A percentile compares a stretch with the other conserved stretches of the same genome.
These are phyloP conservation scores for Prenolepis imparis DNA, from an alignment of 2,888 invertebrate genomes.

Conservation along the genomic window DNA sequence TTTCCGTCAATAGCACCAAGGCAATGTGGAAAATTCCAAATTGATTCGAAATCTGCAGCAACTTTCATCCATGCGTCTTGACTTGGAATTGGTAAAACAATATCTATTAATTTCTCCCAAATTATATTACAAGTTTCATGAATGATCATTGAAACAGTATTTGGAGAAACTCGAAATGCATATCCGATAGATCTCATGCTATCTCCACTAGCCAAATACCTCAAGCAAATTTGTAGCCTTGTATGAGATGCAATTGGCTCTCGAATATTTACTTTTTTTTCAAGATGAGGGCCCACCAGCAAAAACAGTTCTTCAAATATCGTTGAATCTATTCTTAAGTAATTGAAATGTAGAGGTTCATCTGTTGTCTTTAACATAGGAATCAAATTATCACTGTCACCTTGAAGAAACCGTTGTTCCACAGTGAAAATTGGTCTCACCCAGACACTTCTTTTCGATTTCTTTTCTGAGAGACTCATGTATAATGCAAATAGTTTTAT, in stretches of 20 bases:
- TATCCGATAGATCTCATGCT: neutral
- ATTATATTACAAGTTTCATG: slow-evolving; percentile 15
- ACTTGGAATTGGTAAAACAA: neutral
- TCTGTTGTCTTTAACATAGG: neutral
- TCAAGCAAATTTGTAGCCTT: slow-evolving; percentile 14
- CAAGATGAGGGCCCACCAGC: neutral
- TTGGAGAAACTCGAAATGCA: slow-evolving; percentile 1
- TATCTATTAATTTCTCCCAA: neutral
- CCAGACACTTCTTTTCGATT: neutral
- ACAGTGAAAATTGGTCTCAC: neutral
- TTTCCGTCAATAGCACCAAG: neutral
- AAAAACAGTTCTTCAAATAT: neutral
- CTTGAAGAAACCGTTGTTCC: neutral
- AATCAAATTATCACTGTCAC: slow-evolving; percentile 3
- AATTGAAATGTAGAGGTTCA: slow-evolving; percentile 7
- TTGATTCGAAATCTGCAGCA: slow-evolving; percentile 1
- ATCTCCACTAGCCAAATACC: slow-evolving; percentile 8
- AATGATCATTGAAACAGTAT: neutral
- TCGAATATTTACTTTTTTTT: neutral
- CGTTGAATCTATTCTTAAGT: neutral
- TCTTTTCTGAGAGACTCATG: neutral
- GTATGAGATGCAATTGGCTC: slow-evolving; percentile 9
- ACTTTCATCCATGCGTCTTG: neutral
- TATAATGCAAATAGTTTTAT: too few relatives aligned
- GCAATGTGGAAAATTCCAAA: slow-evolving; percentile 1